Percentiles rank a stretch among this genome's conserved stretches.
Evolutionary conservation across 2,113 vertebrate genomes (phyloP).

Genomic region (Toxostoma redivivum): DNA sequence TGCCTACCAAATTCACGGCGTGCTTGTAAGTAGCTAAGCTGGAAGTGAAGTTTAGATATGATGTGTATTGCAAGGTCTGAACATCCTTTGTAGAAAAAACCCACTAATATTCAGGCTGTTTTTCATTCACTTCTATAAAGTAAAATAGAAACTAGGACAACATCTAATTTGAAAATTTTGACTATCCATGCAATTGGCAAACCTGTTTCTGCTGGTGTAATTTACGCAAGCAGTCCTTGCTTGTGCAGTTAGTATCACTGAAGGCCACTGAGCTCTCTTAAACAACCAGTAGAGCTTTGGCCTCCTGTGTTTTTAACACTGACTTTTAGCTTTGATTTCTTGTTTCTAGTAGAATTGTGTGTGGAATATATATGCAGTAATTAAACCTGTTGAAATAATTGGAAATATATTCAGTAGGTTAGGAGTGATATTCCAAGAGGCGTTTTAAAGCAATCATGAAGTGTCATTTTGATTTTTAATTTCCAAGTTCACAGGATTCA

Average conservation of each 20-base stretch:
- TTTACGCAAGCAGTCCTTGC: neutral
- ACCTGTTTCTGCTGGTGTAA: neutral
- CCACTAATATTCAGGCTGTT: neutral
- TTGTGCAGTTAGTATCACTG: neutral
- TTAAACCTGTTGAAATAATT: neutral
- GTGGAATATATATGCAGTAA: neutral
- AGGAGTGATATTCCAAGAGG: neutral
- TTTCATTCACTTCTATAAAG: neutral
- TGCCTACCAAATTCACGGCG: slow-evolving; percentile 75
- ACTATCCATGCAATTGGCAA: neutral
- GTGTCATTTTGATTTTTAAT: neutral
- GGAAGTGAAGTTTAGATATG: slow-evolving; percentile 71
- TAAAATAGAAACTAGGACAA: neutral
- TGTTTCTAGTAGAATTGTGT: neutral
- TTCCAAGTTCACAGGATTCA: neutral
- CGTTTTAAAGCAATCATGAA: neutral
- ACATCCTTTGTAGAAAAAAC: neutral
- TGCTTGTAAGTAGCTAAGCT: slow-evolving; percentile 75
- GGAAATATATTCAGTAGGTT: neutral
- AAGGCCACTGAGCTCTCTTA: neutral
- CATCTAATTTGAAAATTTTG: neutral
- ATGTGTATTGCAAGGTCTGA: slow-evolving; percentile 71
- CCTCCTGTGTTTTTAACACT: neutral
- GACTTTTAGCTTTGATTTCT: neutral
- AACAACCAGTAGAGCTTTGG: neutral